Conservation (phyloP, 2,113 vertebrate genomes). For the Coturnix japonica region DNA sequence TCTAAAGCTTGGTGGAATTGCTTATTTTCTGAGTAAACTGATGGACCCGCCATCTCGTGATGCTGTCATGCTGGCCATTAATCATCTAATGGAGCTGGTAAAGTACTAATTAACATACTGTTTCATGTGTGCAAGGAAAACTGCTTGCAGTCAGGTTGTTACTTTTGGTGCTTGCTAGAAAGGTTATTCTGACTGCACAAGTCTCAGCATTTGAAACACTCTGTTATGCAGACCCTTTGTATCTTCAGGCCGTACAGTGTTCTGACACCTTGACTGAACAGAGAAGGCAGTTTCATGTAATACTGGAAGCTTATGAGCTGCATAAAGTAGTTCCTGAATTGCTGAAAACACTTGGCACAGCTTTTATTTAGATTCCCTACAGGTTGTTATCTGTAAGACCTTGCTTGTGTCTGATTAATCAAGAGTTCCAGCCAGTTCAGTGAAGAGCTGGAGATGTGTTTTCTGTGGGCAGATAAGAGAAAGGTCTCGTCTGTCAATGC, state of each 20-base stretch:
- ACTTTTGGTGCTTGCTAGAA: neutral
- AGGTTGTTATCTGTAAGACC: too few relatives aligned
- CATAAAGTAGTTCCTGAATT: neutral
- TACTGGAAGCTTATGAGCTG: fast-evolving
- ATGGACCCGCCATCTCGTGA: conserved; percentile 89
- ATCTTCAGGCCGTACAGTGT: neutral
- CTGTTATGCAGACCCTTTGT: fast-evolving
- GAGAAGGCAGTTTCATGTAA: neutral
- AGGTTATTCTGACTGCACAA: neutral
- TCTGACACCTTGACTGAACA: neutral
- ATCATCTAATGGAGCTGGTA: conserved; percentile 93
- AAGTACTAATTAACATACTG: neutral
- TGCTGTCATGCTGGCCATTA: conserved; percentile 88
- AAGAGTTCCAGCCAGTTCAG: neutral
- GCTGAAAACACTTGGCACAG: fast-evolving
- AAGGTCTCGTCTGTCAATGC: fast-evolving
- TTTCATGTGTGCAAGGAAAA: neutral
- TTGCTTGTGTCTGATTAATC: neutral
- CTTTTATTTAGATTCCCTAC: neutral
- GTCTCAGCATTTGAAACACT: fast-evolving
- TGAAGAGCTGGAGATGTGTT: neutral
- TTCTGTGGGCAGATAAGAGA: neutral
- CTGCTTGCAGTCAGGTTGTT: neutral
- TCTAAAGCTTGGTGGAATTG: conserved; percentile 91
- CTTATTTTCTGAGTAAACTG: conserved; percentile 88